phyloP scores from a whole-genome alignment of 2,888 invertebrate species.

The Scaptodrosophila latifasciaeformis region DNA sequence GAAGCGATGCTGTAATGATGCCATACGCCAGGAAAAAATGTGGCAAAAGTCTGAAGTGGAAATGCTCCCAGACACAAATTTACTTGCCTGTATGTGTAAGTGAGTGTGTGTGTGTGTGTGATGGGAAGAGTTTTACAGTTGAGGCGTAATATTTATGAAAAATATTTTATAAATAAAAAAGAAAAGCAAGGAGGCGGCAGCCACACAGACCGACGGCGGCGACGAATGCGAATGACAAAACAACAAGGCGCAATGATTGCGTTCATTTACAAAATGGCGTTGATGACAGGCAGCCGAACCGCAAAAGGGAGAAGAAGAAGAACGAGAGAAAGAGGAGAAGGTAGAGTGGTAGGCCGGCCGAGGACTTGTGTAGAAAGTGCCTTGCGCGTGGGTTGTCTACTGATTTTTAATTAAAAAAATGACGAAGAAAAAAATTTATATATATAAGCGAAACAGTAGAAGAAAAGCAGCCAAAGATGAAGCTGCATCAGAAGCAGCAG shows the following conservation, averaged over 20 bases:
- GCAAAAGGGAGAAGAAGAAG: slow-evolving; percentile 6
- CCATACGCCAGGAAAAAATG: slow-evolving; percentile 53
- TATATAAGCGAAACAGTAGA: slow-evolving; percentile 3
- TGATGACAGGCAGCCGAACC: slow-evolving; percentile 47
- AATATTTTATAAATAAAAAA: slow-evolving; percentile 32
- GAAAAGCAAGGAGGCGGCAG: background rate
- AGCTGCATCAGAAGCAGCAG: no score
- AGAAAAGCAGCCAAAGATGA: slow-evolving; percentile 48
- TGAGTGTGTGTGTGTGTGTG: no score
- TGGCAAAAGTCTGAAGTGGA: slow-evolving; percentile 59
- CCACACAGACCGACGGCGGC: background rate
- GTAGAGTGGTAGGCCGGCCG: background rate
- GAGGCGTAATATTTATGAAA: slow-evolving; percentile 57
- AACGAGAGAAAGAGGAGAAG: slow-evolving; percentile 11
- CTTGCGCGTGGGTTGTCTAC: slow-evolving; percentile 34
- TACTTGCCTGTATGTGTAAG: no score
- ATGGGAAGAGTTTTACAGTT: no score
- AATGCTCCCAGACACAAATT: background rate
- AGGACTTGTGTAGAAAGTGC: background rate
- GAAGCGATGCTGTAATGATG: slow-evolving; percentile 57
- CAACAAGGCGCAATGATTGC: slow-evolving; percentile 56
- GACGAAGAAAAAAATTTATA: slow-evolving; percentile 15
- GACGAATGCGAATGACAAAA: slow-evolving; percentile 42
- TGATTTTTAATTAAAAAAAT: slow-evolving; percentile 68
- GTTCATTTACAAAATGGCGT: slow-evolving; percentile 68